Base-by-base conservation (phyloP, 2,888 invertebrate genomes). In the Girardia tigrina region DNA sequence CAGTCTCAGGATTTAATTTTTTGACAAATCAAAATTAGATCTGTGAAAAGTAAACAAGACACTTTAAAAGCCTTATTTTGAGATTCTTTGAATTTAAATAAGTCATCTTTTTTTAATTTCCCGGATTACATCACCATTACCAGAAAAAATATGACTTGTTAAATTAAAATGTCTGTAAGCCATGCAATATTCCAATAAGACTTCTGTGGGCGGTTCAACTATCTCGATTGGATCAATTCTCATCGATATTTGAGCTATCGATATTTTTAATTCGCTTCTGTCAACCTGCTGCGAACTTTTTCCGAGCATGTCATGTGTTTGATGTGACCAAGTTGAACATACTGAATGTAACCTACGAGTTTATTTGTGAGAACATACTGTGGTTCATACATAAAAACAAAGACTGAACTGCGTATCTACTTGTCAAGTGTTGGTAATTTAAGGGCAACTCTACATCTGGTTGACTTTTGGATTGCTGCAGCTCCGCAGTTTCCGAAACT, bases 251-350 rank as follows among this genome's bases (percentile, higher is more conserved):
- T 56, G 56, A 2, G 56, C 56, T 20, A 56, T 56, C 23, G 56
- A 56, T 56, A 56, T 56, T 56, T 56, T 56, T n/a, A 56, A 56
- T 56, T 56, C 56, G n/a, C n/a, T n/a, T n/a, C n/a, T n/a, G n/a
- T n/a, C n/a, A n/a, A n/a, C n/a, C n/a, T n/a, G n/a, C n/a, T n/a
- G n/a, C n/a, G n/a, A n/a, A n/a, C n/a, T n/a, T n/a, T n/a, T n/a
- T n/a, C n/a, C n/a, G n/a, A n/a, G n/a, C n/a, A n/a, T n/a, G n/a
- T n/a, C n/a, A n/a, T n/a, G n/a, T n/a, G n/a, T n/a, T n/a, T n/a
- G n/a, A n/a, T n/a, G n/a, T n/a, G n/a, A n/a, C n/a, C n/a, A n/a
- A n/a, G n/a, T n/a, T n/a, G n/a, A n/a, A n/a, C n/a, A n/a, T n/a
- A n/a, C n/a, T n/a, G n/a, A n/a, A n/a, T n/a, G n/a, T n/a, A n/a